Evolutionary conservation across 2,113 vertebrate species (phyloP), one percentile per base, ranked within the genome.

Genomic region (Opisthocomus hoazin): DNA sequence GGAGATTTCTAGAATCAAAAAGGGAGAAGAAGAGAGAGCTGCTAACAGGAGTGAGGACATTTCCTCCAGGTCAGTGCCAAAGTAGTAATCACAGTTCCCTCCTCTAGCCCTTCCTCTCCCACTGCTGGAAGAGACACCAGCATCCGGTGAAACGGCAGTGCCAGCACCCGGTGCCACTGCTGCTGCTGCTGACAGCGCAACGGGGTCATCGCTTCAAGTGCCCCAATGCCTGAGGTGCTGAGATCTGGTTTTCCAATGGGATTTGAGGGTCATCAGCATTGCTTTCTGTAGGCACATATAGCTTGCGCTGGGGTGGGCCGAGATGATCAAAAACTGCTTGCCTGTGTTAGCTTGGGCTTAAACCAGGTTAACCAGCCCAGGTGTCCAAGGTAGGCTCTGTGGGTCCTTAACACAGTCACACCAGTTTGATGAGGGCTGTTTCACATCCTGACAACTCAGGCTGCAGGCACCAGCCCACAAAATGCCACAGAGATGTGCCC

Each of bases 401-500:
- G 71, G 32, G 16, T 79, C 37, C 24, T n/a, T 45, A 79, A 36
- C 19, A 39, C 14, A 29, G 29, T 56, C 69, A 43, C 26, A 83
- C 39, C n/a, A 78, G 45, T 48, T 71, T 43, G n/a, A 54, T n/a
- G 57, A 66, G 45, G 57, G 45, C 22, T 64, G 16, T 86, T 90
- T 68, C 54, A 57, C 18, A 46, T 11, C 46, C 41, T 3, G 7
- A 9, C 36, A 46, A 15, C 46, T 51, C 48, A 63, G 11, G 26
- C 13, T 1, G 0, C 48, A 60, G 39, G 22, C n/a, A 41, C 19
- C 6, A 6, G 16, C 20, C 39, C 36, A 26, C 2, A 0, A 69
- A 78, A 88, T 75, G 46, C 51, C 34, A 48, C 32, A 41, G 36
- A 77, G 26, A 5, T 51, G 13, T 69, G 36, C n/a, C 39, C 36